Evolutionary conservation across 37 sponge, comb jelly and placozoan genomes (phyloP).

Genomic region (Chondrosia reniformis): DNA sequence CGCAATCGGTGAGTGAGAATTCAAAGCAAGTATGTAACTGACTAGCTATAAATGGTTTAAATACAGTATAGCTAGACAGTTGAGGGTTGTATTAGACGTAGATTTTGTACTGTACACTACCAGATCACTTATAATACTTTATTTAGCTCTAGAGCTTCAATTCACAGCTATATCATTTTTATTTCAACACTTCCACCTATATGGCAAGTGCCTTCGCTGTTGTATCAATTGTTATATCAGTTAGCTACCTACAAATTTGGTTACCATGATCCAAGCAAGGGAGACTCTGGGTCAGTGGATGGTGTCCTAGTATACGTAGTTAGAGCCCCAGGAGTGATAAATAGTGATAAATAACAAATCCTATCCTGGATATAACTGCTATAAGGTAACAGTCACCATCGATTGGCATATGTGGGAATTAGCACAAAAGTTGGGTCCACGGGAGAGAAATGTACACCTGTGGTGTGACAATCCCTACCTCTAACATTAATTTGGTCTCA

Average conservation of each 20-base stretch:
- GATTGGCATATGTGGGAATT: slow-evolving; percentile 2
- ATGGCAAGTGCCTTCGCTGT: slow-evolving; percentile 3
- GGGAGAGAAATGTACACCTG: slow-evolving; percentile 1
- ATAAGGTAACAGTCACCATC: slow-evolving; percentile 2
- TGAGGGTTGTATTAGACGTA: neutral
- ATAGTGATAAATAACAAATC: slow-evolving; percentile 1
- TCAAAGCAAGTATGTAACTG: too few species aligned
- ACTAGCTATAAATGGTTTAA: neutral
- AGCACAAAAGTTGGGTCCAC: slow-evolving; percentile 3
- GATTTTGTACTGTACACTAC: slow-evolving; percentile 2
- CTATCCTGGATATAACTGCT: slow-evolving; percentile 2
- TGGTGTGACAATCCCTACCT: slow-evolving; percentile 3
- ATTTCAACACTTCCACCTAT: slow-evolving; percentile 2
- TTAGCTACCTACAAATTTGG: slow-evolving; percentile 2
- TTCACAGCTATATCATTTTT: slow-evolving; percentile 1
- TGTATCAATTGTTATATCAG: slow-evolving; percentile 1
- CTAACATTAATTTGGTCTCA: slow-evolving; percentile 2
- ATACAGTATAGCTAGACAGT: slow-evolving; percentile 2
- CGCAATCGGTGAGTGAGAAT: too few species aligned
- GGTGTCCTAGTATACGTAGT: slow-evolving; percentile 3
- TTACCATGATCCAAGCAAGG: slow-evolving; percentile 3
- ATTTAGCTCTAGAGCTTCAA: slow-evolving; percentile 2
- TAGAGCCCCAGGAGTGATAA: slow-evolving; percentile 3
- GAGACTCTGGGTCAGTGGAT: slow-evolving; percentile 3
- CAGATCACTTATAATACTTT: neutral